phyloP scores from a whole-genome alignment of 2,113 vertebrate species.

The Bothrops jararaca region DNA sequence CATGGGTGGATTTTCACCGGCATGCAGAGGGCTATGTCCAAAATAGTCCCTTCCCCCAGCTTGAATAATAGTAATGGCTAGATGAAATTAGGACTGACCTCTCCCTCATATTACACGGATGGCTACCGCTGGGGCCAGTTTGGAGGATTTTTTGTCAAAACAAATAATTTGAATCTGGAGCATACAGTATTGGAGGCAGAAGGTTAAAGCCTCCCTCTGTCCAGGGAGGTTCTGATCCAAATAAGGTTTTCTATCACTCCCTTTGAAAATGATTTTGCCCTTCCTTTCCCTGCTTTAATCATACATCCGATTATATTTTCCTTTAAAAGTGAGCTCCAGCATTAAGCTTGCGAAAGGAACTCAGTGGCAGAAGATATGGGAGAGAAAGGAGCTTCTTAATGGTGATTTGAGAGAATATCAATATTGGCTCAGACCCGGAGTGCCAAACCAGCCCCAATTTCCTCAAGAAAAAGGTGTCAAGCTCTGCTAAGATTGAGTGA shows the following conservation, averaged over 20 bases:
- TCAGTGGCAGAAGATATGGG: background rate
- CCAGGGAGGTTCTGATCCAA: background rate
- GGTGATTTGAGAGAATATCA: background rate
- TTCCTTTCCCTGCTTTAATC: background rate
- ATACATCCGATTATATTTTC: background rate
- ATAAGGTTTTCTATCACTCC: background rate
- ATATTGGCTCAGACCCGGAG: background rate
- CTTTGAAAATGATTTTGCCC: background rate
- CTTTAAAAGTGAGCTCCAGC: background rate
- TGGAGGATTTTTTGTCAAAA: background rate
- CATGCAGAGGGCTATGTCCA: background rate
- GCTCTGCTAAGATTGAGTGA: background rate
- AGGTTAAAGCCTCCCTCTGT: background rate
- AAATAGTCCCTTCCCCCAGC: background rate
- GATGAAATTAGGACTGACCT: background rate
- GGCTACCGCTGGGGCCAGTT: background rate
- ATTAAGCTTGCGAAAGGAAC: background rate
- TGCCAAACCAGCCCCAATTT: background rate
- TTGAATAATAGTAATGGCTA: background rate
- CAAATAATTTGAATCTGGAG: background rate
- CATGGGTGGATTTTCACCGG: background rate
- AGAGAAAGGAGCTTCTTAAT: background rate
- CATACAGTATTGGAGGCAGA: background rate
- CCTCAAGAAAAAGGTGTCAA: background rate
- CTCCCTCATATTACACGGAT: background rate